A percentile compares a stretch with the other conserved stretches of the same genome.
These are phyloP conservation scores for Colletes latitarsis DNA, from an alignment of 1,140 invertebrate genomes.

Conservation along the genomic window DNA sequence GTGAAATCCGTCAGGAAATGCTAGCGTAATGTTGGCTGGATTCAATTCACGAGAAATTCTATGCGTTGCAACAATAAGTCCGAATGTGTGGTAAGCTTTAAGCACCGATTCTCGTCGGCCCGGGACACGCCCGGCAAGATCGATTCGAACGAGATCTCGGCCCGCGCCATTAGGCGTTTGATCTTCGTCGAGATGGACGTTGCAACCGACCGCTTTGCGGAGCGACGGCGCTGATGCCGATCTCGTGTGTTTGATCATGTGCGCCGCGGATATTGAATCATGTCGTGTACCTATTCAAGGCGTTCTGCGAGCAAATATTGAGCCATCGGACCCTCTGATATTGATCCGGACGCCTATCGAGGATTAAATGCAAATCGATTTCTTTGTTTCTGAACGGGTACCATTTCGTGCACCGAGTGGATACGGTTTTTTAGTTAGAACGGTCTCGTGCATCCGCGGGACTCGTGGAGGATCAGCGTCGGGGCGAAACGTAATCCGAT, in stretches of 20 bases:
- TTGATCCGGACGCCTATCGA: neutral
- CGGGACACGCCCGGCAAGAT: neutral
- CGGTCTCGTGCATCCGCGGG: no score
- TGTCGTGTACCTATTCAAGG: constrained; percentile 16
- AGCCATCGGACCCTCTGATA: neutral
- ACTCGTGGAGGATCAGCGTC: no score
- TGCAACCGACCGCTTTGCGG: neutral
- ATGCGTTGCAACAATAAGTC: no score
- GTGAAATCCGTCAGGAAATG: no score
- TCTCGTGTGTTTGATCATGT: neutral
- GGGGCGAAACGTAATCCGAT: no score
- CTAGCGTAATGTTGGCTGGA: no score
- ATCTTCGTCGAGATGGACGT: constrained; percentile 12
- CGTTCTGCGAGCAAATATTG: constrained; percentile 17
- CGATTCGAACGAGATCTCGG: constrained; percentile 18
- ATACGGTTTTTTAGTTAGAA: no score
- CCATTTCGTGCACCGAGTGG: neutral
- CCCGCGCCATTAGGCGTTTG: constrained; percentile 12
- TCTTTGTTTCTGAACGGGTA: neutral
- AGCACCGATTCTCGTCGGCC: neutral
- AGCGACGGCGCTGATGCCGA: neutral
- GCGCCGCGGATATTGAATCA: constrained; percentile 18
- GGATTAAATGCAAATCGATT: neutral
- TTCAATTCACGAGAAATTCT: no score
- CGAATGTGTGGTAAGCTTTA: no score